Base-by-base conservation (phyloP, 1,140 invertebrate species). In the Tetramorium simillimum region DNA sequence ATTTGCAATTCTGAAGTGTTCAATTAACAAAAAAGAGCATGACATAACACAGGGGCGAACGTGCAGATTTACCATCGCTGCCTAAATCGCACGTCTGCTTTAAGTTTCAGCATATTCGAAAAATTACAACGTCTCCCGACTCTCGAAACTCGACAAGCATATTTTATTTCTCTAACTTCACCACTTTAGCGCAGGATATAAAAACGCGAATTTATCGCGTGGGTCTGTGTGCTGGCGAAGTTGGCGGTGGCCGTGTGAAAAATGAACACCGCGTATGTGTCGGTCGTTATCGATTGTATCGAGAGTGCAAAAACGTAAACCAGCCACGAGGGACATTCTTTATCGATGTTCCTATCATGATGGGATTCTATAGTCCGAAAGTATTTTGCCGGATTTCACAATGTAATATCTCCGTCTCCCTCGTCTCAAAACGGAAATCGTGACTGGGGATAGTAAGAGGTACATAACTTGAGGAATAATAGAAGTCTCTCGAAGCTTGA, bases 271-370 rank as follows among this genome's bases (percentile, higher is more conserved):
- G 67, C 67, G 49, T 72, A 46, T 67, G 3, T 51, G 51, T 12
- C n/a, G 37, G 53, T 73, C 53, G 69, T 84, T 46, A 70, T 60
- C 69, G 67, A 73, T 58, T 82, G 67, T 82, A 82, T 58, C 53
- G 63, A 24, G 14, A 37, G 18, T 60, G 51, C 56, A 46, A 49
- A 46, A 46, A 49, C 43, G 40, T 69, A 58, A 37, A 49, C 65
- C 37, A 33, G 49, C 24, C 46, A 67, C 49, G 3, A n/a, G 53
- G 21, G 58, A 72, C 56, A 62, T 86, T 81, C 67, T 21, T 86
- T 87, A 88, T 88, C 87, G 67, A 88, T 56, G 51, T 81, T 86
- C 69, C 70, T 24, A 69, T 87, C 62, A 40, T n/a, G 43, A 37
- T 46, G 16, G 53, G 14, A 87, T 75, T 43, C 33, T 53, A 69